These are phyloP conservation scores for Oostethus manadensis DNA, from an alignment of 2,113 vertebrate species.

Conservation along the genomic window DNA sequence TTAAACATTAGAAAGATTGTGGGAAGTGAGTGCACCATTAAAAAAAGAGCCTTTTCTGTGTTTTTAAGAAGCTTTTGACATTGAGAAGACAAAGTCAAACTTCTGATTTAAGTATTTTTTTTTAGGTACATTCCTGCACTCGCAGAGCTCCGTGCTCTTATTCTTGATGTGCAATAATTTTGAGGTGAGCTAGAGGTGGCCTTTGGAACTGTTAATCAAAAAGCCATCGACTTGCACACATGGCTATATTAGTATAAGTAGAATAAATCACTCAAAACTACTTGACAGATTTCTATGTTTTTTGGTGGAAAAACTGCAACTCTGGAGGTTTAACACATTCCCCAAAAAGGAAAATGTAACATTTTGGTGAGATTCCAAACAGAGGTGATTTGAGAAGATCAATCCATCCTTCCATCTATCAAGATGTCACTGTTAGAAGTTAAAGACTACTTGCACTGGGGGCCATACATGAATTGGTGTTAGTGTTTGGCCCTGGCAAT, in stretches of 20 bases:
- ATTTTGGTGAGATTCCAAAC: too few species aligned
- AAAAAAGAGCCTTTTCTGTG: not conserved
- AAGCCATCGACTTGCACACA: slow-evolving; percentile 1
- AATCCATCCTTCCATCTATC: too few species aligned
- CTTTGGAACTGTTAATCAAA: slow-evolving; percentile 15
- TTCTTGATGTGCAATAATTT: slow-evolving; percentile 10
- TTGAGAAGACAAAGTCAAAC: slow-evolving; percentile 14
- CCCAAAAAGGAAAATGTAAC: too few species aligned
- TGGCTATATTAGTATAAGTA: not conserved
- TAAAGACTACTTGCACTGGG: too few species aligned
- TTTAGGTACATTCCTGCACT: not conserved
- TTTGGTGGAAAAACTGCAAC: too few species aligned
- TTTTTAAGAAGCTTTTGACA: slow-evolving; percentile 12
- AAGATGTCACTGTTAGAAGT: too few species aligned
- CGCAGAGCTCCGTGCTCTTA: slow-evolving; percentile 4
- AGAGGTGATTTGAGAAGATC: too few species aligned
- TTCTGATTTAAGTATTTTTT: slow-evolving; percentile 7
- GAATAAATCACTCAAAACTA: too few species aligned
- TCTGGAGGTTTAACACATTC: too few species aligned
- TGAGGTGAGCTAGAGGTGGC: slow-evolving; percentile 23
- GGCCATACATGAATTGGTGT: too few species aligned
- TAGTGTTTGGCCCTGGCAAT: too few species aligned
- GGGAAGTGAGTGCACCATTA: not conserved
- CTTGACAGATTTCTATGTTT: too few species aligned
- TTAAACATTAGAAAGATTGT: not conserved